Percentiles rank a stretch among this genome's conserved stretches.
Evolutionary conservation across 2,113 vertebrate genomes (phyloP).

Genomic region (Perca flavescens): DNA sequence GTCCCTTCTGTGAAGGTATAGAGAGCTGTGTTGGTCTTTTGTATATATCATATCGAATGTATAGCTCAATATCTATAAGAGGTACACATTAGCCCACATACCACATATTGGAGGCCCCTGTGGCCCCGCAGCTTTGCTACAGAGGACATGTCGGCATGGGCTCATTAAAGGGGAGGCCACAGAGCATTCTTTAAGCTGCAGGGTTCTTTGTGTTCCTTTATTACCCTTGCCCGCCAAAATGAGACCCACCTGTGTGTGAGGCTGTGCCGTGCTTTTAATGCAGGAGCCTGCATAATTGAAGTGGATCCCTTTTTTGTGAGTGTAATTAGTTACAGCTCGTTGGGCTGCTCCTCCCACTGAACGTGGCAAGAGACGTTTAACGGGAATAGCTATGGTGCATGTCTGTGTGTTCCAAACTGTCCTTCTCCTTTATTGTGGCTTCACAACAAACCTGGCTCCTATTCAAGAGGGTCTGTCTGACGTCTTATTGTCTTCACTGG

Average conservation of each 20-base stretch:
- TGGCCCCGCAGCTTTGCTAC: conserved; percentile 49
- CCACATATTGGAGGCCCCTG: conserved; percentile 48
- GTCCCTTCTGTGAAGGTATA: conserved; percentile 87
- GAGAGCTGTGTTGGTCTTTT: background rate
- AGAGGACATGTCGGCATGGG: conserved; percentile 63
- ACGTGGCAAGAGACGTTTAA: conserved; percentile 46
- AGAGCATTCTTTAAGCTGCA: conserved; percentile 73
- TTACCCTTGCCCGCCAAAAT: conserved; percentile 75
- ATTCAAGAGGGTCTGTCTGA: conserved; percentile 24
- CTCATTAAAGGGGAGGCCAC: conserved; percentile 77
- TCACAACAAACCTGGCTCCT: conserved; percentile 37
- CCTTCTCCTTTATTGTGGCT: conserved; percentile 31
- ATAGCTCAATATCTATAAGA: background rate
- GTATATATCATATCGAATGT: background rate
- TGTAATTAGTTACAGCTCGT: conserved; percentile 82
- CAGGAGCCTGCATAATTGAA: conserved; percentile 74
- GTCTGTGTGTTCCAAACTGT: conserved; percentile 5
- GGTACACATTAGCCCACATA: conserved; percentile 29
- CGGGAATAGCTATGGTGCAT: conserved; percentile 4
- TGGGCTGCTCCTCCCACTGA: conserved; percentile 61
- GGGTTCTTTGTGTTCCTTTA: conserved; percentile 80
- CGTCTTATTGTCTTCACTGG: conserved; percentile 10
- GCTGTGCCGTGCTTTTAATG: conserved; percentile 56
- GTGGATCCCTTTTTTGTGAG: conserved; percentile 54
- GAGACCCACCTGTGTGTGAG: conserved; percentile 77